Evolutionary conservation across 2,888 invertebrate species (phyloP), one percentile per base, ranked within the genome.

Genomic region (Folsomia candida): DNA sequence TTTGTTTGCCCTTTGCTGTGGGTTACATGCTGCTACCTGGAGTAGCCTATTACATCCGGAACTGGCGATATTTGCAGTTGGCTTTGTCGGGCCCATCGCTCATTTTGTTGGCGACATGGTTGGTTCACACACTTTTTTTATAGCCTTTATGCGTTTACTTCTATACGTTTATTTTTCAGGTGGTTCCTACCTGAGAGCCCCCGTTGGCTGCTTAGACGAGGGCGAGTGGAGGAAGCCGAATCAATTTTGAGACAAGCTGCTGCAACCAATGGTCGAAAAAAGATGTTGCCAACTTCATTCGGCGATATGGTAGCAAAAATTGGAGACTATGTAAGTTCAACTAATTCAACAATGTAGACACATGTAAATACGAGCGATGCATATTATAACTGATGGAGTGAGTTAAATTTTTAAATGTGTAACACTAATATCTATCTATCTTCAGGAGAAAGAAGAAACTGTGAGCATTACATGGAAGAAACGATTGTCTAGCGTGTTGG

Each of bases 21-120:
- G 78, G 76, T 0, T 72, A 78, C 66, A 78, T 78, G 76, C 47
- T 68, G n/a, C 27, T 78, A 27, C 75, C 76, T 1, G 71, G 65
- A 9, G 66, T 73, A 2, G 76, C 76, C 1, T 76, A 76, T 57
- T 75, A 72, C 37, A 28, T 76, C 26, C 63, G 76, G 37, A 65
- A 75, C 2, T 76, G 78, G 76, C 57, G 73, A 26, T 60, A 37
- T n/a, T 67, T 78, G 0, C 76, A 78, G 65, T 51, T 75, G 1
- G 68, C 60, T 24, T 70, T 78, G 11, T 73, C 70, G 22, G 71
- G 64, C 1, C 76, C 78, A 14, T 71, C 75, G 11, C 25, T 74
- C 11, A 26, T 78, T 27, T 65, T 77, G 0, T 51, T 78, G 24
- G 11, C 70, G 9, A 71, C 74, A 20, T 78, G 75, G 70, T 75